A percentile compares a stretch with the other conserved stretches of the same genome.
Conservation (phyloP, 2,888 invertebrate species). For the Odontomyia ornata region DNA sequence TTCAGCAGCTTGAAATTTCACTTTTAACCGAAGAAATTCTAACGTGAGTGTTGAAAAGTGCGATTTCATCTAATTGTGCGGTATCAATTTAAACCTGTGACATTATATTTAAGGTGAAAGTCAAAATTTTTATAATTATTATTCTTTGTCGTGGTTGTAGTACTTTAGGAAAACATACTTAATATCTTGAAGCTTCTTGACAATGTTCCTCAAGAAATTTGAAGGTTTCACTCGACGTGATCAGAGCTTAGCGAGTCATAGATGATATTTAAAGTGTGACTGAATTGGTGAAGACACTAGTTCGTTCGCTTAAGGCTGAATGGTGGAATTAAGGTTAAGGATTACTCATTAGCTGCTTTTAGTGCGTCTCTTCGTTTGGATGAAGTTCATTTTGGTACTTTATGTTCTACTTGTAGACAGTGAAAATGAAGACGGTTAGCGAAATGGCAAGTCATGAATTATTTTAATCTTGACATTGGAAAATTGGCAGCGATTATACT, state of each 20-base stretch:
- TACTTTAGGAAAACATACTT: background rate
- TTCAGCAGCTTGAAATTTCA: background rate
- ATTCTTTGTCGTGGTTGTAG: background rate
- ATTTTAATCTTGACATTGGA: too few relatives aligned
- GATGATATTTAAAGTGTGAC: background rate
- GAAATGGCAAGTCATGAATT: too few relatives aligned
- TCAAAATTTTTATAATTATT: background rate
- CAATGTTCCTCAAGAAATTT: background rate
- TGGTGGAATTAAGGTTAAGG: constrained; percentile 19
- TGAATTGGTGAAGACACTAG: background rate
- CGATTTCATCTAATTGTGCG: background rate
- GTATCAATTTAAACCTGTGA: background rate
- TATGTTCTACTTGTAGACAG: too few relatives aligned
- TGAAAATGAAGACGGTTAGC: too few relatives aligned
- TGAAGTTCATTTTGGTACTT: too few relatives aligned
- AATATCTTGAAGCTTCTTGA: background rate
- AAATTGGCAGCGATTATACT: too few relatives aligned
- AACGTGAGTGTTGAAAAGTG: background rate
- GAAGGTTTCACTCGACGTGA: background rate
- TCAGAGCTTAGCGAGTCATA: background rate
- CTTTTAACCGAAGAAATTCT: background rate
- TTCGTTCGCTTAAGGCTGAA: background rate
- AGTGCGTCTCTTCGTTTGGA: background rate
- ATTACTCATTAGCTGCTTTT: constrained; percentile 25
- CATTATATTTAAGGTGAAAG: background rate